These are phyloP conservation scores for Rhogogaster chlorosoma DNA, from an alignment of 2,888 invertebrate species.

Conservation along the genomic window DNA sequence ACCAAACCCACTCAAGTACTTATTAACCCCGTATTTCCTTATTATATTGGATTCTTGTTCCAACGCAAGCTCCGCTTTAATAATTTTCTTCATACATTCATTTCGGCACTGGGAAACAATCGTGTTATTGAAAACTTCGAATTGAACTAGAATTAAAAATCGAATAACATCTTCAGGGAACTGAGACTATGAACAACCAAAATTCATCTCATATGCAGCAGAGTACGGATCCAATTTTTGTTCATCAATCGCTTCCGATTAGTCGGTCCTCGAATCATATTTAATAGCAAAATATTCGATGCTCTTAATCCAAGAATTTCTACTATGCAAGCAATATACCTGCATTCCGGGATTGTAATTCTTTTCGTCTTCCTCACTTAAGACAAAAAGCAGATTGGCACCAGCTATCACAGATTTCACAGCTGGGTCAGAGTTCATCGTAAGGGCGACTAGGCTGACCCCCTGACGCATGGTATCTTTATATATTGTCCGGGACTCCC, in stretches of 20 bases:
- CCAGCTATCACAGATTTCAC: conserved; percentile 73
- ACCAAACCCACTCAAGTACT: conserved; percentile 71
- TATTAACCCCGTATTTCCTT: conserved; percentile 64
- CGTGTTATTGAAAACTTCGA: neutral
- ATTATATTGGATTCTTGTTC: conserved; percentile 60
- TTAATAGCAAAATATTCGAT: too few species aligned
- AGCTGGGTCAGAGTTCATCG: conserved; percentile 65
- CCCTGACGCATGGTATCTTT: conserved; percentile 65
- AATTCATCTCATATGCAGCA: too few species aligned
- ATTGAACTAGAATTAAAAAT: too few species aligned
- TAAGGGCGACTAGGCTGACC: conserved; percentile 72
- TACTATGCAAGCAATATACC: too few species aligned
- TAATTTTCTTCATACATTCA: conserved; percentile 51
- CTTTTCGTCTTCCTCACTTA: conserved; percentile 53
- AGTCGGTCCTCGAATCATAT: too few species aligned
- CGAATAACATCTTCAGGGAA: too few species aligned
- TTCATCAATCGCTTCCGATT: too few species aligned
- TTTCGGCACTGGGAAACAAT: conserved; percentile 25
- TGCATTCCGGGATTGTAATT: too few species aligned
- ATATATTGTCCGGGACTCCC: conserved; percentile 68
- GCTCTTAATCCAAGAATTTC: too few species aligned
- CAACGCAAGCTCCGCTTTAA: conserved; percentile 54
- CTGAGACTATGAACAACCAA: too few species aligned
- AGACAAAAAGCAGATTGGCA: conserved; percentile 67
- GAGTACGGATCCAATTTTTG: too few species aligned